Evolutionary conservation across 2,888 invertebrate genomes (phyloP), one percentile per base, ranked within the genome.

Genomic region (Drosophila testacea): DNA sequence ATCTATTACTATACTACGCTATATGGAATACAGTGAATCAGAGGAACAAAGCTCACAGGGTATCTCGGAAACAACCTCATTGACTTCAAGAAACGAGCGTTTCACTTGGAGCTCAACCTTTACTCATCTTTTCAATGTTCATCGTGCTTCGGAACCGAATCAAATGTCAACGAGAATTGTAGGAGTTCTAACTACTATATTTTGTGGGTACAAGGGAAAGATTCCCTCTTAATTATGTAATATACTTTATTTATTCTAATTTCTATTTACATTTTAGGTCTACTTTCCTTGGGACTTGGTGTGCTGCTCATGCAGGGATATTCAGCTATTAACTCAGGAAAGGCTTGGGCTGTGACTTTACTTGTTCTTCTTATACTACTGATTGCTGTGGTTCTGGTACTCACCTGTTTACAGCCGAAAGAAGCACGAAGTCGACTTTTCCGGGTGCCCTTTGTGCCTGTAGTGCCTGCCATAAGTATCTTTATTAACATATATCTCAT

Each of bases 401-500:
- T 89, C 10, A 92, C 91, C 64, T 90, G 90, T 5, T 60, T 91
- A 10, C 92, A 92, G 61, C 92, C 92, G 4, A 78, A 87, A 9
- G 92, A 92, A 73, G 46, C 77, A 0, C 59, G 77, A 3, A 77
- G 84, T 34, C 68, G 84, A 10, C 78, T 87, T 30, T 92, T 93
- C 59, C 92, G 97, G 95, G 97, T 97, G 6, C 98, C 98, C 0
- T 92, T 96, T 13, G 96, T 98, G 0, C 98, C 98, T 0, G 91
- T 97, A 7, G 92, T 97, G 60, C 98, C 98, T 0, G 95, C 95
- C 48, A 88, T 96, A 42, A 97, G 97, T 91, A 96, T 97, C 80
- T 95, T 97, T 82, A 94, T 96, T 48, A 98, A 98, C 90, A 94
- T 97, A 63, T 96, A 97, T 90, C 93, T 98, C 13, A 97, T 98